phyloP scores from a whole-genome alignment of 2,113 vertebrate genomes.

The Pedionomus torquatus region DNA sequence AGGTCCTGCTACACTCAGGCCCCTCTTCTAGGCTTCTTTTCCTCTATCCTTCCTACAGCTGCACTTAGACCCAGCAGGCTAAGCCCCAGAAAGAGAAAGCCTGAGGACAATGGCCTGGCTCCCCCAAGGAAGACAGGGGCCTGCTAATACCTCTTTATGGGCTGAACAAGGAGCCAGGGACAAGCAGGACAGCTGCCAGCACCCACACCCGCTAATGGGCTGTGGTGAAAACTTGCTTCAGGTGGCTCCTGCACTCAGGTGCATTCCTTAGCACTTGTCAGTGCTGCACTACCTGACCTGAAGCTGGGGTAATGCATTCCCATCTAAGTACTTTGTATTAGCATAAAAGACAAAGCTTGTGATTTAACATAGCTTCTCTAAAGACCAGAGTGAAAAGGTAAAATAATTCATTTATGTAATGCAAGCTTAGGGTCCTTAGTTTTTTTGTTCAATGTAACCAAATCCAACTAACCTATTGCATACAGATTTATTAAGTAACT shows the following conservation, averaged over 20 bases:
- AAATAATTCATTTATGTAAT: not conserved
- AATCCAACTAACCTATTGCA: not conserved
- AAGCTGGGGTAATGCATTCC: too few relatives aligned
- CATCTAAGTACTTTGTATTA: not conserved
- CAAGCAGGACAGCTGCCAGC: not conserved
- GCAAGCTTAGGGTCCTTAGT: not conserved
- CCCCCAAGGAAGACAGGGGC: rapidly evolving
- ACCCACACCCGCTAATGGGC: not conserved
- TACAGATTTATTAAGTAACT: not conserved
- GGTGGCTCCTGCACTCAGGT: not conserved
- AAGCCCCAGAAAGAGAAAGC: rapidly evolving
- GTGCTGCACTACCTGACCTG: rapidly evolving
- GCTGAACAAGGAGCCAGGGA: not conserved
- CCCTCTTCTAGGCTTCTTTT: too few relatives aligned
- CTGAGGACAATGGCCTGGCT: rapidly evolving
- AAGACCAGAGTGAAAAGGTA: not conserved
- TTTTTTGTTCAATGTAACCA: not conserved
- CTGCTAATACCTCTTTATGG: not conserved
- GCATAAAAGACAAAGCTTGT: not conserved
- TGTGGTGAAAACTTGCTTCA: not conserved
- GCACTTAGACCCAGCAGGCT: rapidly evolving
- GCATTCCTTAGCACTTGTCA: rapidly evolving
- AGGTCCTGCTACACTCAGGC: rapidly evolving
- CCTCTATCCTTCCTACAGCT: not conserved
- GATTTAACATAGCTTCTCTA: not conserved